Base-by-base conservation (phyloP, 2,113 vertebrate species). In the Xyrauchen texanus region DNA sequence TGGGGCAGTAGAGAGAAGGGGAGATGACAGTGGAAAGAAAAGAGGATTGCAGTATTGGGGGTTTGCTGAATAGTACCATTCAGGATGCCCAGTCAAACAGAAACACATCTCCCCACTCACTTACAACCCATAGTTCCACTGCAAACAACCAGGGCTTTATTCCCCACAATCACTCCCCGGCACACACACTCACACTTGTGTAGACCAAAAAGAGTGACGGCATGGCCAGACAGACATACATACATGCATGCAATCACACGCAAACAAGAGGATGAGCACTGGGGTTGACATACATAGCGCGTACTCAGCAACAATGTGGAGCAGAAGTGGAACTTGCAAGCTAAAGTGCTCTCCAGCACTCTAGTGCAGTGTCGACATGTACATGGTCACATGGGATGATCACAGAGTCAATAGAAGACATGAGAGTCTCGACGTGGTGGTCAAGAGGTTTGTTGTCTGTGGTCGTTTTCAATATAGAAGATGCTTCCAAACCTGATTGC, bases 101-200 rank as follows among this genome's bases (percentile, higher is more conserved):
- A 93, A 92, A 92, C 90, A 86, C 91, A 92, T 93, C 90, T 90
- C 88, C 89, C 88, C 91, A 90, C 92, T 92, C 90, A 91, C 91
- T 92, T 93, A 90, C 92, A 91, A 84, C 90, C 88, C 88, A 82
- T 87, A 88, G 86, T 89, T 90, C 90, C 89, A 88, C 88, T 89
- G 84, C 74, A 84, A 90, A 91, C 91, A 93, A 93, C 88, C 76
- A 87, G 82, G 69, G 86, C 90, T 92, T 92, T 92, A 92, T 92
- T 86, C 90, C 86, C 88, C 78, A 80, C 90, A 88, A 92, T 91
- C 91, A 90, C 90, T 89, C 84, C 72, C 84, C 79, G 85, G 87
- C 68, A 44, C 78, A 77, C 87, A 77, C 87, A 87, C 83, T 84
- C 63, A 74, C 76, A 63, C 57, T 57, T 64, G 65, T 74, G 75